Evolutionary conservation across 2,888 invertebrate species (phyloP), one percentile per base, ranked within the genome.

Genomic region (Apotomis betuletana): DNA sequence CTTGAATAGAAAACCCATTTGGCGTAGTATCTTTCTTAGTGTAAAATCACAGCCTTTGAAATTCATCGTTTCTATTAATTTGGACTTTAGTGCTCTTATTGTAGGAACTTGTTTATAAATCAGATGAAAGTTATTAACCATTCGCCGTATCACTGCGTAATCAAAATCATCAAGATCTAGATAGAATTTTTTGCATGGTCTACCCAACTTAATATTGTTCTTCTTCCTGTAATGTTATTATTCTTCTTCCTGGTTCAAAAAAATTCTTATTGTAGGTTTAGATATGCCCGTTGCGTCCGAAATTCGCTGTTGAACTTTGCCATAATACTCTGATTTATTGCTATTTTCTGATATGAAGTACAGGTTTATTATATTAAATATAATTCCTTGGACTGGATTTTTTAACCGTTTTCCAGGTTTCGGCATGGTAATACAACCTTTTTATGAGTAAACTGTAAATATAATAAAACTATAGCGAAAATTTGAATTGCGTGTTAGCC

Each of bases 241-340:
- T 63, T 63, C 63, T n/a, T 38, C 52, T 13, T 63, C 51, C 51
- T 51, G 51, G 6, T 51, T 51, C 51, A 51, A 6, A 51, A 12
- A 10, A 3, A 3, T 10, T 51, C 51, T 61, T 61, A 49, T 49
- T 61, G 46, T 49, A 41, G 49, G 49, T 61, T 27, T 44, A 44
- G 44, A 60, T 60, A 60, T 13, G 60, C 44, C 44, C 8, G 44
- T 60, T 46, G 60, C 60, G 44, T 60, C 13, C 46, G 60, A 61
- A 61, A 61, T 61, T 61, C 49, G 61, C 27, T 49, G 61, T 61
- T 61, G 61, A 46, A 61, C 61, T 61, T 61, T 61, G 61, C 46
- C 61, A 61, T 49, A 61, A 61, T 61, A 60, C 46, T 60, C 60
- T 60, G 60, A 44, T 13, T 60, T 46, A 44, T 60, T 60, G 60